A percentile compares a stretch with the other conserved stretches of the same genome.
Evolutionary conservation across 2,797 vertebrate genomes (phyloP).

Genomic region (Halcyon chelicuti): DNA sequence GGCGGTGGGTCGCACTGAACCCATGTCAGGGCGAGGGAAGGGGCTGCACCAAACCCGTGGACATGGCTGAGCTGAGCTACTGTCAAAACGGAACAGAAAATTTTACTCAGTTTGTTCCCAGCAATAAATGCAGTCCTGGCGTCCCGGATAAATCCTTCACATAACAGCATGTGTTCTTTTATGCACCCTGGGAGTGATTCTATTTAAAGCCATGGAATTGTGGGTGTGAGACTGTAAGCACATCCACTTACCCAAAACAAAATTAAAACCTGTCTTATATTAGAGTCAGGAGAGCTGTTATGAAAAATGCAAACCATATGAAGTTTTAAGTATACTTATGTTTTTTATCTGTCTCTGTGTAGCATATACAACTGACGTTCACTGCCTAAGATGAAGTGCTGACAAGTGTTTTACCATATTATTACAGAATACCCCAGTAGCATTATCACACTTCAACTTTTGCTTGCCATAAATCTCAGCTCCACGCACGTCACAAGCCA

Average conservation of each 20-base stretch:
- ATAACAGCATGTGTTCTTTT: conserved; percentile 38
- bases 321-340: conserved; percentile 66
- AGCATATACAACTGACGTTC: conserved; percentile 65
- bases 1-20: not conserved
- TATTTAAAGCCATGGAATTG: conserved; percentile 64
- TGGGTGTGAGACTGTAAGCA: conserved; percentile 57
- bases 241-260: conserved; percentile 61
- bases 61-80: conserved; percentile 12
- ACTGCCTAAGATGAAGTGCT: conserved; percentile 45
- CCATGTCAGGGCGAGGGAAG: not conserved
- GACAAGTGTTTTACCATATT: conserved; percentile 71
- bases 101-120: conserved; percentile 58
- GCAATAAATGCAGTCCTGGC: conserved; percentile 46
- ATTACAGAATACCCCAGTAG: conserved; percentile 71
- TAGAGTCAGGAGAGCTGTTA: conserved; percentile 65
- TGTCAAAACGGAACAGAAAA: conserved; percentile 51
- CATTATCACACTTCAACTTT: conserved; percentile 64
- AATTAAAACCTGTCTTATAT: conserved; percentile 52
- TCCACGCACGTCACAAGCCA: conserved; percentile 36
- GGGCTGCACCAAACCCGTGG: not conserved
- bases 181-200: conserved; percentile 49
- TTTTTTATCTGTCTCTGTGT: conserved; percentile 66
- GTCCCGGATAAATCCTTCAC: conserved; percentile 60
- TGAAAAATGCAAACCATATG: conserved; percentile 61
- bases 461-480: conserved; percentile 64